phyloP scores from a whole-genome alignment of 2,113 vertebrate genomes.

The Poicephalus gulielmi region DNA sequence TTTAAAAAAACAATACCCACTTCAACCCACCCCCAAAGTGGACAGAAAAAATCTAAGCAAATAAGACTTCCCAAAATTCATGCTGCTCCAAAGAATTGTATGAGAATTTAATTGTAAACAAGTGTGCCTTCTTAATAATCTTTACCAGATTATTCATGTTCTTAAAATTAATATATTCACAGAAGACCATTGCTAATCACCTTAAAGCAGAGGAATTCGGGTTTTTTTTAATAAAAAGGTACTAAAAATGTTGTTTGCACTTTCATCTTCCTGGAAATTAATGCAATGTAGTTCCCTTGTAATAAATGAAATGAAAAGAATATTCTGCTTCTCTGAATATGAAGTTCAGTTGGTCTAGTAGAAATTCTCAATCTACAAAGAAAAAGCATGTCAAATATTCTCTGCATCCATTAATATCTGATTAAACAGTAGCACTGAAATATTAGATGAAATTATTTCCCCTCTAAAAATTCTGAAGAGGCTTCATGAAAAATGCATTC shows the following conservation, averaged over 20 bases:
- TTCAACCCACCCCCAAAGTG: neutral
- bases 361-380: neutral
- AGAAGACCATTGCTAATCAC: neutral
- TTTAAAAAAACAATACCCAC: accelerated
- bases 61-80: neutral
- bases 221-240: neutral
- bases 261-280: neutral
- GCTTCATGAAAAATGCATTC: neutral
- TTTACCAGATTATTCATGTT: neutral
- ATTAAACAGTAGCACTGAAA: neutral
- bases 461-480: neutral
- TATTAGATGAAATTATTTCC: neutral
- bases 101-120: neutral
- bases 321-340: neutral
- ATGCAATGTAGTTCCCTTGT: neutral
- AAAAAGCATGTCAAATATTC: neutral
- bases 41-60: neutral
- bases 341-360: neutral
- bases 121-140: neutral
- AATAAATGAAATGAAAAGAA: neutral
- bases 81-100: neutral
- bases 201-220: neutral
- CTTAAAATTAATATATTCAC: neutral
- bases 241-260: neutral
- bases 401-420: neutral